Conservation (phyloP, 1,140 invertebrate species). For the Bicyclus anynana region DNA sequence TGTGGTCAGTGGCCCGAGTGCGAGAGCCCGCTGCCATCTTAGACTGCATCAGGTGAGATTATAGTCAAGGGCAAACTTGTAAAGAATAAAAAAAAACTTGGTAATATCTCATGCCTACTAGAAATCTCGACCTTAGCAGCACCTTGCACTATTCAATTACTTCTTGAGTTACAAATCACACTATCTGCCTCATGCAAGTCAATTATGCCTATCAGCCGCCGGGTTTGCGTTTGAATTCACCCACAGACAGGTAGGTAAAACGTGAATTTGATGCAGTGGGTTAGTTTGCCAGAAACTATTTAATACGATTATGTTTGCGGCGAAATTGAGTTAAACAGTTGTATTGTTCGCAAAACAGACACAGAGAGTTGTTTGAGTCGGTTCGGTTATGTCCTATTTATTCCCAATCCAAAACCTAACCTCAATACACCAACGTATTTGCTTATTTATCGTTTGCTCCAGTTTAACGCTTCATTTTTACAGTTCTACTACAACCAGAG, state of each 20-base stretch:
- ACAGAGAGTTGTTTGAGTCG: background rate
- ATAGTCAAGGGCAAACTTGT: too few relatives aligned
- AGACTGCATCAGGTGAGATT: too few relatives aligned
- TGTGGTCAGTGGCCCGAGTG: too few relatives aligned
- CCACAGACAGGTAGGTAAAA: slow-evolving; percentile 41
- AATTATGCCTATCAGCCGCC: slow-evolving; percentile 69
- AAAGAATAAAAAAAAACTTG: too few relatives aligned
- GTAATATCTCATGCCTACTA: too few relatives aligned
- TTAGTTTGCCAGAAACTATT: slow-evolving; percentile 50
- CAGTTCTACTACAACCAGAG: background rate
- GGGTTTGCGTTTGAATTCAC: slow-evolving; percentile 55
- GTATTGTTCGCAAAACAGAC: slow-evolving; percentile 2
- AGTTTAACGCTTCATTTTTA: background rate
- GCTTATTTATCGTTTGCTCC: background rate
- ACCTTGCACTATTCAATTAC: background rate
- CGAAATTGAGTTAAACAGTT: slow-evolving; percentile 45
- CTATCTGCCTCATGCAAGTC: slow-evolving; percentile 64
- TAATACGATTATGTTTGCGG: slow-evolving; percentile 51
- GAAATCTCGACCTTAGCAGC: too few relatives aligned
- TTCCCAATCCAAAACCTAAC: background rate
- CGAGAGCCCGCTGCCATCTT: too few relatives aligned
- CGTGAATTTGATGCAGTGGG: slow-evolving; percentile 52
- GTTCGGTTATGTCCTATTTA: slow-evolving; percentile 1
- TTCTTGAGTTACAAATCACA: slow-evolving; percentile 49
- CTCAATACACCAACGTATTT: background rate